These are phyloP conservation scores for Laspeyria flexula DNA, from an alignment of 2,888 invertebrate genomes.

Conservation along the genomic window DNA sequence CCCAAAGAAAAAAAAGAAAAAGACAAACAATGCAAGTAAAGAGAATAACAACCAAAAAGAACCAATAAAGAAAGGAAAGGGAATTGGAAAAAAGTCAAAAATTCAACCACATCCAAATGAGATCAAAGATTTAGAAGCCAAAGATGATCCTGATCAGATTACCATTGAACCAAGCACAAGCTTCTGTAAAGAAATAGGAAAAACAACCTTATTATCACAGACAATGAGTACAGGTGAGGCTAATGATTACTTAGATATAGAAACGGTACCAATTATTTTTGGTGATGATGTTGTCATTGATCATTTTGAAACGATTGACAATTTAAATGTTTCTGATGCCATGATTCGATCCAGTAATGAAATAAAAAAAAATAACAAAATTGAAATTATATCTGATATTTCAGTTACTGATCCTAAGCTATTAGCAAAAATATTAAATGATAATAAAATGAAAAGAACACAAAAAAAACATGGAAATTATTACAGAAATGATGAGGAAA, in stretches of 20 bases:
- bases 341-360: slow-evolving; percentile 14
- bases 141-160: slow-evolving; percentile 15
- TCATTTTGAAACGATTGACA: slow-evolving; percentile 16
- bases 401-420: slow-evolving; percentile 14
- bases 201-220: slow-evolving; percentile 16
- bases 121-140: slow-evolving; percentile 18
- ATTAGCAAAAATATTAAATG: slow-evolving; percentile 15
- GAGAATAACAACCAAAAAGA: slow-evolving; percentile 18
- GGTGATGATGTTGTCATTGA: slow-evolving; percentile 21
- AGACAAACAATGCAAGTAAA: slow-evolving; percentile 18
- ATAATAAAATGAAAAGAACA: slow-evolving; percentile 20
- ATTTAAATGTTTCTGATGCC: slow-evolving; percentile 19
- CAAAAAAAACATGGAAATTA: slow-evolving; percentile 19
- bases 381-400: slow-evolving; percentile 19
- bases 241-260: slow-evolving; percentile 23
- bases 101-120: slow-evolving; percentile 14
- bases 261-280: slow-evolving; percentile 20
- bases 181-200: slow-evolving; percentile 14
- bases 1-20: slow-evolving; percentile 16
- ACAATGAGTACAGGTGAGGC: slow-evolving; percentile 13
- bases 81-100: slow-evolving; percentile 25
- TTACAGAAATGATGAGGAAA: slow-evolving; percentile 19
- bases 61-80: slow-evolving; percentile 19
- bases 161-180: slow-evolving; percentile 19
- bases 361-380: slow-evolving; percentile 17